These are phyloP conservation scores for Dolichoris vasculosae DNA, from an alignment of 1,140 invertebrate species.

Conservation along the genomic window DNA sequence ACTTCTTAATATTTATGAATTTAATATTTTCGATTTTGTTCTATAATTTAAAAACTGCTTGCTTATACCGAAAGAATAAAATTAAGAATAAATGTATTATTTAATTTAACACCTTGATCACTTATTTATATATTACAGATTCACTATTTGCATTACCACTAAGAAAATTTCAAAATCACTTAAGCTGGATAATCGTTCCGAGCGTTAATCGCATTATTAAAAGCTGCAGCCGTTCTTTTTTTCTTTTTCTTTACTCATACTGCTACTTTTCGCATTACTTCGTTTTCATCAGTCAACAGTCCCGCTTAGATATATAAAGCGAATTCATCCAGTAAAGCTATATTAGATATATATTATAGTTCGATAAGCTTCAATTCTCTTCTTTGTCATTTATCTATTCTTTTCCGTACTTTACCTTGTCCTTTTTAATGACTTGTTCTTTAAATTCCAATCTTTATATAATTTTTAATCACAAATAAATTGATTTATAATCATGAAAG, in stretches of 20 bases:
- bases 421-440: not conserved
- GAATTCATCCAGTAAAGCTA: not conserved
- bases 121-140: not conserved
- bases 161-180: not conserved
- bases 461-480: conserved; percentile 17
- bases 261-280: conserved; percentile 53
- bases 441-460: too few species aligned
- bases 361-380: not conserved
- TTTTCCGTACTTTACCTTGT: not conserved
- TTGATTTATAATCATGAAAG: conserved; percentile 15
- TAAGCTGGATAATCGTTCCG: conserved; percentile 49
- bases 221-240: conserved; percentile 49
- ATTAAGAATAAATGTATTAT: not conserved
- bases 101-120: conserved; percentile 3
- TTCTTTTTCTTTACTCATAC: conserved; percentile 52
- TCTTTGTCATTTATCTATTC: not conserved
- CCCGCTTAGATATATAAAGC: not conserved
- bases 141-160: conserved; percentile 12
- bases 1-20: not conserved
- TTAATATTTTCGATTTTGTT: not conserved
- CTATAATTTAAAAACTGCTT: not conserved
- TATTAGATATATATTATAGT: too few species aligned
- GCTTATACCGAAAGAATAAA: not conserved
- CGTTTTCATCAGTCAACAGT: conserved; percentile 35
- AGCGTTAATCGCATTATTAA: conserved; percentile 59